Percentiles rank a stretch among this genome's conserved stretches.
These are phyloP conservation scores for Otus sunia DNA, from an alignment of 2,113 vertebrate species.

Conservation along the genomic window DNA sequence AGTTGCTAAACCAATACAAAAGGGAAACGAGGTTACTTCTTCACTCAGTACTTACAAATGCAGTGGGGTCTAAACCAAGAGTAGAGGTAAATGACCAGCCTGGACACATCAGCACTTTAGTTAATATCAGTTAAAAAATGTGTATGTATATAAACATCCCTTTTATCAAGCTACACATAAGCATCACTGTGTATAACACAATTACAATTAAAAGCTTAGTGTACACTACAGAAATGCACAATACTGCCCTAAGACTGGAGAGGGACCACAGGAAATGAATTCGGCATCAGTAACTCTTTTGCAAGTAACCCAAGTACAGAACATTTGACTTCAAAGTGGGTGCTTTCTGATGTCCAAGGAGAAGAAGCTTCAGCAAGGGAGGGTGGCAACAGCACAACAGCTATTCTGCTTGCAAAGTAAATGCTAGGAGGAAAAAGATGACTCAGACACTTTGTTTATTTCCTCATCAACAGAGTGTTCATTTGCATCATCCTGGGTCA, in stretches of 20 bases:
- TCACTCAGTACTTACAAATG: conserved; percentile 39
- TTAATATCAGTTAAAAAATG: conserved; percentile 71
- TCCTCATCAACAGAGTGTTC: conserved; percentile 84
- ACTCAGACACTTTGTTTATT: conserved; percentile 82
- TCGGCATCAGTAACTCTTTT: conserved; percentile 75
- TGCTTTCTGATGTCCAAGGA: conserved; percentile 80
- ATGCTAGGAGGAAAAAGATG: conserved; percentile 81
- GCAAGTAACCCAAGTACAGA: conserved; percentile 93
- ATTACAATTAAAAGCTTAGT: conserved; percentile 75
- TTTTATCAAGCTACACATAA: conserved; percentile 74
- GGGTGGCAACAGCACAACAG: conserved; percentile 87
- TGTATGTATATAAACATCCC: conserved; percentile 71
- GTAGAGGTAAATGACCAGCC: conserved; percentile 61
- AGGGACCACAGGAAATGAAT: conserved; percentile 65
- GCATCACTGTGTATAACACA: conserved; percentile 75
- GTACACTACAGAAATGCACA: conserved; percentile 74
- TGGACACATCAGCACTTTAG: conserved; percentile 69
- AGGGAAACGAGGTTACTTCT: conserved; percentile 10
- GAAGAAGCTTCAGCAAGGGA: conserved; percentile 79
- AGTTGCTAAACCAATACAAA: conserved; percentile 1
- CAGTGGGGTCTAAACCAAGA: conserved; percentile 55
- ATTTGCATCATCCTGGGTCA: conserved; percentile 83
- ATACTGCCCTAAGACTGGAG: conserved; percentile 70
- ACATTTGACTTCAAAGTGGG: conserved; percentile 87
- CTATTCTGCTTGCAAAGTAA: conserved; percentile 90